Percentiles rank a stretch among this genome's conserved stretches.
Conservation (phyloP, 2,888 invertebrate genomes). For the Caenorhabditis wallacei region DNA sequence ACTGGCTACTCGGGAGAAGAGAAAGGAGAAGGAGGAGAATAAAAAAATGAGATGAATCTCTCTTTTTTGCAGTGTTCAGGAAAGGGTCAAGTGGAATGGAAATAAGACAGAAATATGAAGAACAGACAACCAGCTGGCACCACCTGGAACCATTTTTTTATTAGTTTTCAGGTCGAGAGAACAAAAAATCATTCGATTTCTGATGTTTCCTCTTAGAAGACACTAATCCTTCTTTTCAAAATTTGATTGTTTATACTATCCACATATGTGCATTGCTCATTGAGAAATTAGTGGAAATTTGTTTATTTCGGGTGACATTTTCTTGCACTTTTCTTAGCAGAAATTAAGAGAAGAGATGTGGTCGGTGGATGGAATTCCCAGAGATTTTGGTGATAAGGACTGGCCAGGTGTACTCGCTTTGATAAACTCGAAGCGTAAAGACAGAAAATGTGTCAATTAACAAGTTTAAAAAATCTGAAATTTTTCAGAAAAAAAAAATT, state of each 20-base stretch:
- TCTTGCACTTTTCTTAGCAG: slow-evolving; percentile 47
- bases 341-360: too few relatives aligned
- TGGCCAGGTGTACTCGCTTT: too few relatives aligned
- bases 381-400: too few relatives aligned
- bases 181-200: slow-evolving; percentile 12
- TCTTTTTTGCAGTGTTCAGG: slow-evolving; percentile 26
- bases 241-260: slow-evolving; percentile 28
- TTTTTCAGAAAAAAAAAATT: too few relatives aligned
- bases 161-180: not conserved
- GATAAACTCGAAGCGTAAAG: too few relatives aligned
- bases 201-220: slow-evolving; percentile 11
- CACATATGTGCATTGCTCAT: slow-evolving; percentile 44
- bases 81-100: slow-evolving; percentile 35
- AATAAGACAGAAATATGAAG: slow-evolving; percentile 8
- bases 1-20: slow-evolving; percentile 32
- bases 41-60: slow-evolving; percentile 18
- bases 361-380: too few relatives aligned
- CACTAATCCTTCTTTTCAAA: slow-evolving; percentile 18
- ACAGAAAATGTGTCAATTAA: too few relatives aligned
- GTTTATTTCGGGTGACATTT: slow-evolving; percentile 47
- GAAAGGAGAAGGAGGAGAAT: too few relatives aligned
- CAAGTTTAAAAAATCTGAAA: too few relatives aligned
- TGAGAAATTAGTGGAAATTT: slow-evolving; percentile 14
- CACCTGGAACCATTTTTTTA: slow-evolving; percentile 10
- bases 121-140: slow-evolving; percentile 20